Conservation (phyloP, 2,888 invertebrate species). For the Epistrophella euchroma region DNA sequence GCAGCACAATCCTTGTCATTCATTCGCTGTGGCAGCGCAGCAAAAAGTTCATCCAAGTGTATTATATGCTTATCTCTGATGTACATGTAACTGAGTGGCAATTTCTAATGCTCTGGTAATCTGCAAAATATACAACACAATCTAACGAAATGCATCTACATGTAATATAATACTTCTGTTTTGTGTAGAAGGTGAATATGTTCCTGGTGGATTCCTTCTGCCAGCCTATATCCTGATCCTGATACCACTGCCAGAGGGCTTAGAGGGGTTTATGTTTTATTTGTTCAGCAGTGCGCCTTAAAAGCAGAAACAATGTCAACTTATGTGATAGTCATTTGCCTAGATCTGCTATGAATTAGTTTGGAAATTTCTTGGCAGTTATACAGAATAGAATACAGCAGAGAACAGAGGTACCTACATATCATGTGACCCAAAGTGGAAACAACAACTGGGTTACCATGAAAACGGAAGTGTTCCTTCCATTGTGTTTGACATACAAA, state of each 20-base stretch:
- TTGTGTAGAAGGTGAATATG: slow-evolving; percentile 37
- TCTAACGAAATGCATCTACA: slow-evolving; percentile 64
- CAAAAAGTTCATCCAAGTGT: slow-evolving; percentile 72
- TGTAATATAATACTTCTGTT: not conserved
- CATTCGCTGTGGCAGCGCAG: slow-evolving; percentile 45
- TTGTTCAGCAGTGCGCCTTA: slow-evolving; percentile 37
- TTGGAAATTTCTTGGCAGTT: slow-evolving; percentile 44
- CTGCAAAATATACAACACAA: slow-evolving; percentile 64
- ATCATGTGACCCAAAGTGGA: slow-evolving; percentile 34
- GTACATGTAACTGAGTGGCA: slow-evolving; percentile 75
- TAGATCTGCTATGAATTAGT: slow-evolving; percentile 53
- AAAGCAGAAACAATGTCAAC: slow-evolving; percentile 66
- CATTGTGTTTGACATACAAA: slow-evolving; percentile 53
- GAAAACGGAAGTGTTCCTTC: slow-evolving; percentile 72
- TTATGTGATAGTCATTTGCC: slow-evolving; percentile 64
- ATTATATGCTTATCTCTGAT: slow-evolving; percentile 69
- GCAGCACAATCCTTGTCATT: slow-evolving; percentile 38
- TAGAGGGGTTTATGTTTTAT: slow-evolving; percentile 25
- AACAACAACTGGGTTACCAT: slow-evolving; percentile 50
- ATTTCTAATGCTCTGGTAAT: slow-evolving; percentile 72
- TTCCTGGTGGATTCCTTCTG: slow-evolving; percentile 6
- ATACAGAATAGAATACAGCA: too few relatives aligned
- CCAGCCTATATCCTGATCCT: slow-evolving; percentile 25
- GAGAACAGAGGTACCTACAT: too few relatives aligned
- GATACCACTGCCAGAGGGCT: slow-evolving; percentile 11